Percentiles rank a stretch among this genome's conserved stretches.
These are phyloP conservation scores for Anas platyrhynchos DNA, from an alignment of 2,113 vertebrate genomes.

Conservation along the genomic window DNA sequence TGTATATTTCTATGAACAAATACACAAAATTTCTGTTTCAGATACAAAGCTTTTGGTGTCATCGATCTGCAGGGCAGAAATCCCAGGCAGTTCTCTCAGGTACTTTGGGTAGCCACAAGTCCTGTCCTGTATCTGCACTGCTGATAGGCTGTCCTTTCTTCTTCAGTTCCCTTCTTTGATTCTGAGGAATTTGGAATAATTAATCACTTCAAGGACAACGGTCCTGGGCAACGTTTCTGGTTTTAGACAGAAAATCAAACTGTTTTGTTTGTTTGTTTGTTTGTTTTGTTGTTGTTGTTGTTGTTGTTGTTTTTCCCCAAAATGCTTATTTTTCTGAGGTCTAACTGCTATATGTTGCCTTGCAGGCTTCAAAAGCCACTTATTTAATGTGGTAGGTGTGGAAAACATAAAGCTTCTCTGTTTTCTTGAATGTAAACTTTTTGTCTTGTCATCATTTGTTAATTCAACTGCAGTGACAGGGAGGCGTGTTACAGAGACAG, in stretches of 20 bases:
- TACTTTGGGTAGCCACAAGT: constrained; percentile 24
- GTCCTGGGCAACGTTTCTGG: neutral
- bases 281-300: no score
- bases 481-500: neutral
- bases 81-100: constrained; percentile 27
- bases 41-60: constrained; percentile 16
- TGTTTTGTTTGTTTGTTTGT: no score
- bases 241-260: neutral
- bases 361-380: neutral
- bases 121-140: neutral
- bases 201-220: constrained; percentile 42
- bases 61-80: constrained; percentile 25
- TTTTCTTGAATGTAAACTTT: neutral
- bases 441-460: neutral
- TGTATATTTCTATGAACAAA: neutral
- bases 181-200: constrained; percentile 30
- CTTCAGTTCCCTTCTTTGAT: constrained; percentile 45
- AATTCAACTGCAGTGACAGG: neutral
- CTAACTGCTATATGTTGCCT: neutral
- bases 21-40: neutral
- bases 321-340: neutral
- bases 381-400: neutral
- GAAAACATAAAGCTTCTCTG: neutral
- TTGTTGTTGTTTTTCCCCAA: neutral
- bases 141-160: constrained; percentile 40